Conservation (phyloP, 2,888 invertebrate species). For the Argyra leucocephala region DNA sequence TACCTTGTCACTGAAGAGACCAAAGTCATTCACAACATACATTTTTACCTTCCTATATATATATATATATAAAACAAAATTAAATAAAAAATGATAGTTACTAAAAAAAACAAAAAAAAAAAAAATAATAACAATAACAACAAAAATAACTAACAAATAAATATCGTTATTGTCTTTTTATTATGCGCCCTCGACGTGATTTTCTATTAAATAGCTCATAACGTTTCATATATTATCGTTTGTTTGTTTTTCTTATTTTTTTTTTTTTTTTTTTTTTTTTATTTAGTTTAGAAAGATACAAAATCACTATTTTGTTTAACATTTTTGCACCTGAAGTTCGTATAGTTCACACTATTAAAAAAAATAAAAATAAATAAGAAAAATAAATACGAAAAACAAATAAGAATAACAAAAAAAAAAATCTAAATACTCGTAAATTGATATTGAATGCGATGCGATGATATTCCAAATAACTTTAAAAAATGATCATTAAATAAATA, state of each 20-base stretch:
- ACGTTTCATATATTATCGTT: not conserved
- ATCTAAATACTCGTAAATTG: not conserved
- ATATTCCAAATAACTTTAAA: too few relatives aligned
- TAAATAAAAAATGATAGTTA: not conserved
- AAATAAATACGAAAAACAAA: not conserved
- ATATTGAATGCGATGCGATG: too few relatives aligned
- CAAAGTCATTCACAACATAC: not conserved
- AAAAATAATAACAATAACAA: not conserved
- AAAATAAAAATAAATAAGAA: not conserved
- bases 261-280: not conserved
- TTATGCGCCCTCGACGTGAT: conserved; percentile 7
- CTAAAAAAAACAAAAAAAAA: not conserved
- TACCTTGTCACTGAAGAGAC: not conserved
- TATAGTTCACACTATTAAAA: not conserved
- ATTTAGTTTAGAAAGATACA: too few relatives aligned
- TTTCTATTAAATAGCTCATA: conserved; percentile 1
- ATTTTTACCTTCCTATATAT: not conserved
- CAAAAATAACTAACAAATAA: not conserved
- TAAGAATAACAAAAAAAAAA: not conserved
- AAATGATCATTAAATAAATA: not conserved
- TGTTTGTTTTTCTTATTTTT: not conserved
- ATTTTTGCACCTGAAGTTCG: conserved; percentile 4
- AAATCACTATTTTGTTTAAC: not conserved
- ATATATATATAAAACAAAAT: too few relatives aligned
- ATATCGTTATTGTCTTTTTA: conserved; percentile 5